Base-by-base conservation (phyloP, 2,797 vertebrate genomes). In the Parambassis ranga region DNA sequence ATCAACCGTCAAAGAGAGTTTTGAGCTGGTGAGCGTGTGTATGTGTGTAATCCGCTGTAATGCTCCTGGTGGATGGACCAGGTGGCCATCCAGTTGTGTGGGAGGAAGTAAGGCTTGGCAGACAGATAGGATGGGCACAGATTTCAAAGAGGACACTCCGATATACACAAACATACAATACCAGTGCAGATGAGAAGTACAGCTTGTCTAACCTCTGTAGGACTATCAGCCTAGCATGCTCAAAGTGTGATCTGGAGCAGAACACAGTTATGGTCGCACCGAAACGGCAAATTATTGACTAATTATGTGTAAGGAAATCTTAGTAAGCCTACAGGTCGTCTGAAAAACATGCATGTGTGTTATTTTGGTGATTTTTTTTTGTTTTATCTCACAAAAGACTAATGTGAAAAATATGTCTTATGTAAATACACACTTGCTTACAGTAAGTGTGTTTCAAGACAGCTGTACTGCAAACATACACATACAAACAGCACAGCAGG, bases 1-100 rank as follows among this genome's bases (percentile, higher is more conserved):
- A 79, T 80, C 79, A 75, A 44, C 43, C n/a, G 30, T 77, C 77
- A 75, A 42, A 39, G 14, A 49, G 63, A 56, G 58, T 67, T 79
- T 72, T 50, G 18, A 55, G 30, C 7, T 3, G 6, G 16, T 55
- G 37, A 50, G 59, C 28, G 4, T 44, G 26, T 67, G 28, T 22
- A 16, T 39, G 31, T 28, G 19, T 5, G 8, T 41, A n/a, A 55
- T 64, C 4, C 11, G 15, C 50, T 39, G 55, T 35, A 32, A 36
- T 57, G 59, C 53, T 62, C 23, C 59, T 62, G 57, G 50, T 20
- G 47, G 58, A 68, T 41, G 56, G 49, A 68, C 52, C 84, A 87
- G 78, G 65, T 85, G 84, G 81, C 43, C 38, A 20, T 79, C 81
- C 84, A 86, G 82, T 76, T 88, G 81, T 81, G 78, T 82, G 75